Conservation (phyloP, 1,140 invertebrate species). For the Mamestra configurata region DNA sequence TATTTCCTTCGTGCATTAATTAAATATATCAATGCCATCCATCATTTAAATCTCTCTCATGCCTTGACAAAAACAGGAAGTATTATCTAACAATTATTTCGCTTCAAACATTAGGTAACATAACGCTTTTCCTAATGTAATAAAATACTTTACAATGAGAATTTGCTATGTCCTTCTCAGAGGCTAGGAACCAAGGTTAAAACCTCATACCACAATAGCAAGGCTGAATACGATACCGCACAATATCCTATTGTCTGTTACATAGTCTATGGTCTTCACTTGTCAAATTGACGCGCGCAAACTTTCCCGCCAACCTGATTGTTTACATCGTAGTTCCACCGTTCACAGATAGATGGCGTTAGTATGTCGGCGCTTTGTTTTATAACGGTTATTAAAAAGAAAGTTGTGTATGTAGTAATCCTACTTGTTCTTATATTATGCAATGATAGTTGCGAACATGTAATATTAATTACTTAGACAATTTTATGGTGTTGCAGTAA, state of each 20-base stretch:
- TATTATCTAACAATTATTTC: not conserved
- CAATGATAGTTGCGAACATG: slow-evolving; percentile 21
- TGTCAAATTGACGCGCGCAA: slow-evolving; percentile 10
- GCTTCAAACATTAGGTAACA: not conserved
- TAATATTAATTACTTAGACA: slow-evolving; percentile 25
- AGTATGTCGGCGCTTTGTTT: not conserved
- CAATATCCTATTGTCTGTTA: slow-evolving; percentile 12
- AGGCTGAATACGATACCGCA: slow-evolving; percentile 14
- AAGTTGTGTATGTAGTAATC: not conserved
- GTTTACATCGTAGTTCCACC: slow-evolving; percentile 4
- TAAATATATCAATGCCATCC: no score
- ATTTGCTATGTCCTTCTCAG: not conserved
- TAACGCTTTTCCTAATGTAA: slow-evolving; percentile 20
- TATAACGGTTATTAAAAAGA: not conserved
- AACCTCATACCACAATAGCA: slow-evolving; percentile 26
- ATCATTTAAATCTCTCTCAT: no score
- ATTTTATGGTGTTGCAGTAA: slow-evolving; percentile 17
- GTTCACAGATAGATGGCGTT: slow-evolving; percentile 9
- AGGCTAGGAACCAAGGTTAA: slow-evolving; percentile 21
- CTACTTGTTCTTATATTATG: slow-evolving; percentile 4
- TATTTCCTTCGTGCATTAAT: no score
- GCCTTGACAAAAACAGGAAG: not conserved
- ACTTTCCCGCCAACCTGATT: slow-evolving; percentile 24
- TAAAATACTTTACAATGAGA: slow-evolving; percentile 1
- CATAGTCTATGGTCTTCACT: slow-evolving; percentile 6